Evolutionary conservation across 2,113 vertebrate species (phyloP), one percentile per base, ranked within the genome.

Genomic region (Indicator maculatus): DNA sequence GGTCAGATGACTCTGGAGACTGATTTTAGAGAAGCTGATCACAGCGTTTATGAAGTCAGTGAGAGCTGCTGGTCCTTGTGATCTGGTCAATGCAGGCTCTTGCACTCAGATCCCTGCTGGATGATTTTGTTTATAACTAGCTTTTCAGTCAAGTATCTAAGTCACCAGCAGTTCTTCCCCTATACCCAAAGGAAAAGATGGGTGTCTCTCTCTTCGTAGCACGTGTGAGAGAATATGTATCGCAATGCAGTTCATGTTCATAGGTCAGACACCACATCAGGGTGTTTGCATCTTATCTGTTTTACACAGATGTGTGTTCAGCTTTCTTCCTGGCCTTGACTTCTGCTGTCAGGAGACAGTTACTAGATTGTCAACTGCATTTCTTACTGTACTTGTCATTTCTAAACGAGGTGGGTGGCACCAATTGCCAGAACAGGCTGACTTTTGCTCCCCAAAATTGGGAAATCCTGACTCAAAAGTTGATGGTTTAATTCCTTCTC

Each of bases 11-110:
- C 52, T 71, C 56, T 38, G 39, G 41, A 61, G 55, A 19, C 12
- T 55, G 64, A 74, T 64, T 83, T 69, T 73, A 75, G 64, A 84
- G 55, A 69, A 63, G 70, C 55, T 89, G 83, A 87, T 28, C n/a
- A 45, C 24, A 72, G 81, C 70, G 64, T 67, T 33, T 84, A 0
- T 55, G 47, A 64, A 28, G 23, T 94, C 45, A 10, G 24, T 30
- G 45, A n/a, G 20, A 87, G 33, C 50, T 92, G n/a, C 36, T 77
- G 41, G 38, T 91, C 60, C 33, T 77, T 0, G 4, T 30, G 24
- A 70, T 21, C 3, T n/a, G 45, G 24, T 63, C 0, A 0, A 0
- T 11, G 7, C 47, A 81, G 73, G 8, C 38, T 64, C 31, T 63
- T 27, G 31, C 70, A 58, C 33, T 45, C 30, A 31, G 63, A 24